phyloP scores from a whole-genome alignment of 2,113 vertebrate genomes.

The Alouatta palliata region DNA sequence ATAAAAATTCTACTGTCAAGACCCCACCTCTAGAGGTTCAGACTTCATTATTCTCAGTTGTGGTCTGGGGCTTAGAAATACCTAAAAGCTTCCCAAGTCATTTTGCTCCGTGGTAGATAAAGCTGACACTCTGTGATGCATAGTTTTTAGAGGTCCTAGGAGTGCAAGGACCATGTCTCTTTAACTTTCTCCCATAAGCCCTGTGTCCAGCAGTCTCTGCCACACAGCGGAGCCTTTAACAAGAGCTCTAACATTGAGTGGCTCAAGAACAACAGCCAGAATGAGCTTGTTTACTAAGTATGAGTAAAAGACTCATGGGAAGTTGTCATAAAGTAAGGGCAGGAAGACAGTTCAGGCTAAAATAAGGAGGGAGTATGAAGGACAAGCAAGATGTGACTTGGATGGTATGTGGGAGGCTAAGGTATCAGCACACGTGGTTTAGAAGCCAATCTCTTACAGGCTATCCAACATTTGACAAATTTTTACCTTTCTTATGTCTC shows the following conservation, averaged over 20 bases:
- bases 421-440: background rate
- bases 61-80: background rate
- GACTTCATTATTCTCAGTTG: background rate
- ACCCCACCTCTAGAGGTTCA: background rate
- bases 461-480: background rate
- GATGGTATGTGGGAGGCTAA: background rate
- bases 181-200: accelerated
- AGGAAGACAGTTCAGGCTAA: background rate
- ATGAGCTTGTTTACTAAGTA: background rate
- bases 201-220: background rate
- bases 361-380: background rate
- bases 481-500: background rate
- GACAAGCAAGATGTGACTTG: background rate
- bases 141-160: background rate
- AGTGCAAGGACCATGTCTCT: background rate
- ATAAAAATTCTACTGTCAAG: background rate
- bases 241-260: background rate
- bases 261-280: background rate
- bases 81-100: background rate
- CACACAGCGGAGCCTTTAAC: background rate
- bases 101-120: background rate
- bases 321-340: background rate
- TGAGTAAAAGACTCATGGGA: background rate
- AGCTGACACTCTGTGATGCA: background rate
- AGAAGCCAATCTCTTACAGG: background rate